Percentiles rank a stretch among this genome's conserved stretches.
phyloP scores from a whole-genome alignment of 1,140 invertebrate genomes.

The Chelonus insularis region DNA sequence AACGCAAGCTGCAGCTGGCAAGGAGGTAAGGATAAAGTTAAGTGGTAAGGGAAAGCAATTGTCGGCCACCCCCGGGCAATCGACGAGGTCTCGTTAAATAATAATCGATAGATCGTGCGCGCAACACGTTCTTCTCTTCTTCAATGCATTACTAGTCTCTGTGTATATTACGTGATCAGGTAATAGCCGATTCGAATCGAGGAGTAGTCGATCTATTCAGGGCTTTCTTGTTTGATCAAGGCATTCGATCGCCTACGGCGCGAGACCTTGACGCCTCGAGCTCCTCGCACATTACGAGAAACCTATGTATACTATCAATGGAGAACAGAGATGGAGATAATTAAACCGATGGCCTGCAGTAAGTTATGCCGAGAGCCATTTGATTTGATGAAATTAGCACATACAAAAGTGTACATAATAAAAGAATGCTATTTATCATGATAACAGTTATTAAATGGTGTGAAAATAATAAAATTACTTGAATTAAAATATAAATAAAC shows the following conservation, averaged over 20 bases:
- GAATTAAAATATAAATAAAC: no score
- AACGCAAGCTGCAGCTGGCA: constrained; percentile 3
- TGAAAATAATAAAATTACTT: no score
- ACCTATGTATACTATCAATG: neutral
- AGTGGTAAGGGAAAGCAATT: constrained; percentile 20
- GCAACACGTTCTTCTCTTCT: neutral
- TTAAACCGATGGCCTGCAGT: no score
- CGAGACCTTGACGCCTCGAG: constrained; percentile 44
- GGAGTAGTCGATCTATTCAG: constrained; percentile 38
- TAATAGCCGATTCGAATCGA: constrained; percentile 35
- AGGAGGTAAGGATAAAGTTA: constrained; percentile 3
- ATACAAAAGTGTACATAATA: no score
- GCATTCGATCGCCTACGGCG: constrained; percentile 45
- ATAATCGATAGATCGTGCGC: constrained; percentile 27
- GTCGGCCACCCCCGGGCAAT: constrained; percentile 16
- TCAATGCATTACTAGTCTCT: neutral
- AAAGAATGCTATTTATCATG: no score
- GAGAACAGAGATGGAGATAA: no score
- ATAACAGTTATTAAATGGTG: no score
- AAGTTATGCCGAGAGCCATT: no score
- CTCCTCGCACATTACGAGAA: constrained; percentile 5
- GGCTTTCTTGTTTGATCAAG: constrained; percentile 46
- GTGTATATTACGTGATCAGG: constrained; percentile 17
- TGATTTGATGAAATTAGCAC: no score
- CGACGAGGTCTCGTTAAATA: constrained; percentile 19